Evolutionary conservation across 1,140 invertebrate species (phyloP), one percentile per base, ranked within the genome.

Genomic region (Nebria ingens): DNA sequence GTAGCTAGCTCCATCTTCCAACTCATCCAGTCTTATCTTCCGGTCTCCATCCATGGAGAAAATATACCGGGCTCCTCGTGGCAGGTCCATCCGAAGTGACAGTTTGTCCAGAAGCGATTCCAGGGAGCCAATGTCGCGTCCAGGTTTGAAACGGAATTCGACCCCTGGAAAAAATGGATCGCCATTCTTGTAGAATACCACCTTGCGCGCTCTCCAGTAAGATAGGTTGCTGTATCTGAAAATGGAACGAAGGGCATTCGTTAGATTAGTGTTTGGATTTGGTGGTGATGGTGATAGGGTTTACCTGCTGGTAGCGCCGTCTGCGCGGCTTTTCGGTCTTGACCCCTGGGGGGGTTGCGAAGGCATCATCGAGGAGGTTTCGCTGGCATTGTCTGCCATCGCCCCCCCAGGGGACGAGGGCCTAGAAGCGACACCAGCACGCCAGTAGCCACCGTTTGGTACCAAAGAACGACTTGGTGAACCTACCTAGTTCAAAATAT

Each of bases 121-220:
- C 73, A 96, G 71, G 9, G 84, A 88, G n/a, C 82, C 82, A 60
- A 95, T 86, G 67, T 93, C 91, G 56, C 89, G 78, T 1, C 89
- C 86, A 2, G 89, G 87, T 61, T 89, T 89, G 65, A 96, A 93
- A 38, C 91, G 83, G 65, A 91, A 86, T 68, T 92, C 89, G 17
- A 93, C 79, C 0, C 91, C 91, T 38, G 89, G 89, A 70, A 87
- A 91, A 68, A 93, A 91, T 0, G 87, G 86, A 70, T 96, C 92
- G 2, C 93, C 93, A 80, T 96, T 97, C 65, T 88, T 84, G 71
- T 89, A 97, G 71, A 97, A 95, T 0, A 87, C 85, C 29, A 96
- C 87, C 19, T 91, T 74, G 53, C 86, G 76, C 0, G 90, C 90
- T 59, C 87, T 81, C 88, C 89, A 93, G 64, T 89, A 90, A 40